Base-by-base conservation (phyloP, 2,797 vertebrate species). In the Melanotaenia trifasciata region DNA sequence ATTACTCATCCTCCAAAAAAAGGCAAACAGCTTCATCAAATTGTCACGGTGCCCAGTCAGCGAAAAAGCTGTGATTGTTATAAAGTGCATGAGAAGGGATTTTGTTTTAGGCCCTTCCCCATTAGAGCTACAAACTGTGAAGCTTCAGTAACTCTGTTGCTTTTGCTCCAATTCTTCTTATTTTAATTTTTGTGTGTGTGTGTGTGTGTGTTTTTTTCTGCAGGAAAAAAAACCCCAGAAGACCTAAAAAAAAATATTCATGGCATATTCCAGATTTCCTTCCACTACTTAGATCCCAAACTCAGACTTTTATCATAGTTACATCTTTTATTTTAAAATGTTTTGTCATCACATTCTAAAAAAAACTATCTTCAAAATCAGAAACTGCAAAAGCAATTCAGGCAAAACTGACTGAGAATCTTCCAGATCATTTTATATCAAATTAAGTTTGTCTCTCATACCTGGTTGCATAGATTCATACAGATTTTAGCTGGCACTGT, bases 11-110 rank as follows among this genome's bases (percentile, higher is more conserved):
- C 36, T 57, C 47, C 51, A 38, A 53, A 33, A 33, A 33, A 72
- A 70, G 24, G 70, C 70, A 68, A 80, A 85, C 81, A 56, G 59
- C 79, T 90, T 85, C 72, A 90, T 89, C 81, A 87, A 80, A 51
- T 69, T 90, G 80, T 80, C 84, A 81, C 77, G 58, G 57, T 6
- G 64, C 74, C 18, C 58, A 71, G 76, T 90, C 83, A 88, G 84
- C 87, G 79, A 63, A 78, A 85, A 81, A 61, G n/a, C 58, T n/a
- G 32, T 3, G 35, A 72, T 35, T 70, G 62, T 67, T 76, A 82
- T 80, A 84, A 61, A 81, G 71, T 66, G 58, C 78, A 76, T 9
- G 10, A 73, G 28, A 80, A 76, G 38, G 58, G 77, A 51, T 82
- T 84, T 74, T 66, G 72, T 74, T 83, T 75, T 14, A 10, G 67